phyloP scores from a whole-genome alignment of 2,888 invertebrate species.

The Clitarchus hookeri region DNA sequence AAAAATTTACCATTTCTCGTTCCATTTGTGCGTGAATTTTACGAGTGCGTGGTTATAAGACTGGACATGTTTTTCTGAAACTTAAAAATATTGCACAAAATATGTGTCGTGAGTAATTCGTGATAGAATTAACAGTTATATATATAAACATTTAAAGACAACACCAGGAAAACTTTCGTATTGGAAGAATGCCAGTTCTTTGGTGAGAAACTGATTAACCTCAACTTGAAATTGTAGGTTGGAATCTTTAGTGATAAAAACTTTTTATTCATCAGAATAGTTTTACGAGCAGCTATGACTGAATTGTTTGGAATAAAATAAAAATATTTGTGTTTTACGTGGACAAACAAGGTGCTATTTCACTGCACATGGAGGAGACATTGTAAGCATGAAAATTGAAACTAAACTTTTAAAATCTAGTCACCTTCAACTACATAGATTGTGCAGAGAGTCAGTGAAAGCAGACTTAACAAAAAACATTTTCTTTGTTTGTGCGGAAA shows the following conservation, averaged over 20 bases:
- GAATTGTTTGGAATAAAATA: background rate
- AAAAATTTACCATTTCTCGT: background rate
- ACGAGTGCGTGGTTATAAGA: background rate
- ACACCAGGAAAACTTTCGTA: background rate
- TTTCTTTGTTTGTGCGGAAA: background rate
- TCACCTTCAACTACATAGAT: background rate
- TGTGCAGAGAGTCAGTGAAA: background rate
- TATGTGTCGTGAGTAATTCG: background rate
- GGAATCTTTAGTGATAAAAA: background rate
- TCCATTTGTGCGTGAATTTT: background rate
- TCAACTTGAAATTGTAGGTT: background rate
- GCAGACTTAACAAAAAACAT: background rate
- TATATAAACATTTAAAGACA: background rate
- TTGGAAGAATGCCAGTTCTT: background rate
- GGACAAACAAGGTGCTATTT: background rate
- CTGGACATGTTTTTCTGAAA: background rate
- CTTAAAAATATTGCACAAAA: background rate
- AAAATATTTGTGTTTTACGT: too few relatives aligned
- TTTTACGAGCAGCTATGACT: background rate
- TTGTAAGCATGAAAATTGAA: background rate
- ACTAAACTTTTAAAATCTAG: background rate
- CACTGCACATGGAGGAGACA: background rate
- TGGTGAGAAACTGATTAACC: background rate
- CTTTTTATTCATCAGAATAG: background rate
- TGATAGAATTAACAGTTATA: background rate